Conservation (phyloP, 2,113 vertebrate species). For the Ardeotis arabs region DNA sequence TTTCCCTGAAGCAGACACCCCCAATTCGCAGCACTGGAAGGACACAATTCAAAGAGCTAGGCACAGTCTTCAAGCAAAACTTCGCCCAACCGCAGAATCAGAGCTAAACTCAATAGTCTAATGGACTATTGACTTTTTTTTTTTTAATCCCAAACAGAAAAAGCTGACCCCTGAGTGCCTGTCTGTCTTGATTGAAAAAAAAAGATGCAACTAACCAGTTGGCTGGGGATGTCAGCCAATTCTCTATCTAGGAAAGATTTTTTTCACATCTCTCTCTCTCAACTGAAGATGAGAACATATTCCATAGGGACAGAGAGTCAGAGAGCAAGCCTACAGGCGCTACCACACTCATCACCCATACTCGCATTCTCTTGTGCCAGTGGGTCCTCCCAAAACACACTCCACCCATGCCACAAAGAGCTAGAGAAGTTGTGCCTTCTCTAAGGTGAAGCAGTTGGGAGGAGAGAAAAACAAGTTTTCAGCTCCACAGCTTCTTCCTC, state of each 20-base stretch:
- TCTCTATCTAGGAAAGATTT: neutral
- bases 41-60: neutral
- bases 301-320: constrained; percentile 33
- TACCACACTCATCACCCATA: neutral
- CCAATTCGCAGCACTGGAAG: neutral
- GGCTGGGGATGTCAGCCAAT: neutral
- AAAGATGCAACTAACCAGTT: neutral
- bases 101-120: neutral
- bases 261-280: neutral
- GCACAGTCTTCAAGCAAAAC: neutral
- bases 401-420: neutral
- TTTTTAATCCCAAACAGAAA: neutral
- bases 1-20: neutral
- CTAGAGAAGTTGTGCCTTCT: constrained; percentile 11
- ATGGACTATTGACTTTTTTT: neutral
- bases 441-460: neutral
- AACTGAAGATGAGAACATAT: neutral
- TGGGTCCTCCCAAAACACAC: constrained; percentile 17
- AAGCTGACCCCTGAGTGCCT: neutral
- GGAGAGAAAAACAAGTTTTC: constrained; percentile 5
- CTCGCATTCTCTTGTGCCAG: constrained; percentile 15
- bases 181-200: neutral
- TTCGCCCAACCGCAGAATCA: neutral
- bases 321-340: constrained; percentile 20
- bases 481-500: constrained; percentile 25